Evolutionary conservation across 92 coral and sea anemone genomes (phyloP).

Genomic region (Paramuricea clavata): DNA sequence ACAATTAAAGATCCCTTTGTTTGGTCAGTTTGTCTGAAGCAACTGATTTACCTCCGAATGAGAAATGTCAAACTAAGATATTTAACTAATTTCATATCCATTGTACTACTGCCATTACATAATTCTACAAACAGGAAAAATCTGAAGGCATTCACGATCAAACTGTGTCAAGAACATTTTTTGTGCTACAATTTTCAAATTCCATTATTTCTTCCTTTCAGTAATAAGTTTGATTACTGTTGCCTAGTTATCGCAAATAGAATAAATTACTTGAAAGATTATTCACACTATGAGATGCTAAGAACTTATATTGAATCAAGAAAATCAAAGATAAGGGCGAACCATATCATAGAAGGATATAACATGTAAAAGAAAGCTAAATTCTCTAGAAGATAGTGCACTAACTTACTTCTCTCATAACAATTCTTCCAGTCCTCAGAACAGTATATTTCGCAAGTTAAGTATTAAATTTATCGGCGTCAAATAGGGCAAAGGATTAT

Average conservation of each 20-base stretch:
- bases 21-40: conserved; percentile 33
- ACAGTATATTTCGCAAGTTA: not conserved
- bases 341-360: not conserved
- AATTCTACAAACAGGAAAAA: not conserved
- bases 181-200: not conserved
- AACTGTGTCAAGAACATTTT: not conserved
- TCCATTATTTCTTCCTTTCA: not conserved
- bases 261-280: not conserved
- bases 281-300: no score
- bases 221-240: not conserved
- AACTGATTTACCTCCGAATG: conserved; percentile 14
- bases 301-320: no score
- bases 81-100: not conserved
- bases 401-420: no score
- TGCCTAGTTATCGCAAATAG: not conserved
- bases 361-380: not conserved
- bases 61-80: not conserved
- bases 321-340: not conserved
- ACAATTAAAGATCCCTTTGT: not conserved
- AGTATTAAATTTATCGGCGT: conserved; percentile 1
- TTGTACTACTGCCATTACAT: not conserved
- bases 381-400: no score
- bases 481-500: not conserved
- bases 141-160: not conserved
- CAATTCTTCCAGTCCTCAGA: no score